Base-by-base conservation (phyloP, 2,888 invertebrate genomes). In the Pyrrhia umbra region DNA sequence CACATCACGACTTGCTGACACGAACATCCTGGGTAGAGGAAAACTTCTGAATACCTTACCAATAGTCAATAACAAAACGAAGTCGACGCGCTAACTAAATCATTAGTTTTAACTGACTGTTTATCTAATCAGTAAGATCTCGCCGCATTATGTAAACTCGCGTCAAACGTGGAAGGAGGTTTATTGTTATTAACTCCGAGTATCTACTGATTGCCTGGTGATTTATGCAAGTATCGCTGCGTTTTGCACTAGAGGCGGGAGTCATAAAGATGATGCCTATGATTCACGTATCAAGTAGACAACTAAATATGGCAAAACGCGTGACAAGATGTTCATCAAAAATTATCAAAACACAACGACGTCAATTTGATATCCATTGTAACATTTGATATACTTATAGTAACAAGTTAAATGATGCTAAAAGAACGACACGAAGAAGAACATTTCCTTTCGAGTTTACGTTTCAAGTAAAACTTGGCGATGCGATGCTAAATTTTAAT, bases 181-280 rank as follows among this genome's bases (percentile, higher is more conserved):
- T 67, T 73, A 56, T 60, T 67, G 68, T 73, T 61, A 57, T 57
- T 50, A 50, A 39, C 61, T 69, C 16, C 25, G 39, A 42, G 40
- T 54, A 71, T 50, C 43, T 56, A 23, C 25, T 50, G 52, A 37
- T 40, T 43, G 56, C 34, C 27, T 13, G 27, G 6, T 66, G 54
- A 73, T 59, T 61, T 61, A 61, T 68, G 30, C 52, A 42, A 56
- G 34, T 46, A 27, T 55, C 55, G 13, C 39, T 37, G 13, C 40
- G 42, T 51, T 47, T 67, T 59, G 47, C 52, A 45, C 54, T 30
- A 27, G 25, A 46, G 27, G 40, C 30, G 40, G 15, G 9, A 37
- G 8, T 13, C n/a, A n/a, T 37, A 20, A 1, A 45, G 15, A 50
- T 23, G 5, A 21, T 5, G 30, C 8, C 2, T n/a, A n/a, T 64